Conservation (phyloP, 2,113 vertebrate species). For the Salvelinus namaycush region DNA sequence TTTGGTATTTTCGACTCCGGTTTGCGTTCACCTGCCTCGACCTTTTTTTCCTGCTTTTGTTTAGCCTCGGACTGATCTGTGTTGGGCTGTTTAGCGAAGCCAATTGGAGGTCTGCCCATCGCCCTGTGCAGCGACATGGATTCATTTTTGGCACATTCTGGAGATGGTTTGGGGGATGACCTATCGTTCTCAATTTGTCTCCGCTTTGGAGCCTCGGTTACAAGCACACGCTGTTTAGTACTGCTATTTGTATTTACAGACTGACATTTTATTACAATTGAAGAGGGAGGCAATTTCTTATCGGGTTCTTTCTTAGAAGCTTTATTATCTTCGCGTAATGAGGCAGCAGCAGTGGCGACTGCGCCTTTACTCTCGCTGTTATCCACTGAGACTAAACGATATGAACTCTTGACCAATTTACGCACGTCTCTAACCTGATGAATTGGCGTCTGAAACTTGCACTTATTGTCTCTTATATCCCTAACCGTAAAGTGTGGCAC, state of each 20-base stretch:
- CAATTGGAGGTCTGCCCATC: conserved; percentile 69
- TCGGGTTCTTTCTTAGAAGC: conserved; percentile 68
- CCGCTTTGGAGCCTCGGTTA: conserved; percentile 26
- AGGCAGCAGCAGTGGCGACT: conserved; percentile 45
- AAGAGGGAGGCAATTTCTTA: conserved; percentile 71
- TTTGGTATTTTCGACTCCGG: conserved; percentile 64
- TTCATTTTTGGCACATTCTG: conserved; percentile 65
- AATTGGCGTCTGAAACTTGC: conserved; percentile 83
- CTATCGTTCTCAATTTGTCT: conserved; percentile 30
- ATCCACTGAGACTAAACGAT: conserved; percentile 81
- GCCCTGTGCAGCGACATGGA: conserved; percentile 73
- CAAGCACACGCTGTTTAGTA: conserved; percentile 30
- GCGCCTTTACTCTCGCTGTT: conserved; percentile 69
- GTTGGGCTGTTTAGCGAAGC: conserved; percentile 73
- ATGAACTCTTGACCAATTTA: conserved; percentile 92
- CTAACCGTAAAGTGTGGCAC: conserved; percentile 90
- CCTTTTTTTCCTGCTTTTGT: conserved; percentile 75
- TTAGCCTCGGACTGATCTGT: conserved; percentile 72
- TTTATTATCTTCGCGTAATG: conserved; percentile 69
- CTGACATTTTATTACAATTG: conserved; percentile 91
- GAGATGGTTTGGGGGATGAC: conserved; percentile 26
- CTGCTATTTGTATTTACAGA: conserved; percentile 79
- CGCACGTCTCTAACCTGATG: conserved; percentile 95
- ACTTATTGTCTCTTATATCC: conserved; percentile 86
- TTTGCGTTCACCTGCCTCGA: conserved; percentile 69